A percentile compares a stretch with the other conserved stretches of the same genome.
Conservation (phyloP, 2,113 vertebrate genomes). For the Syrrhaptes paradoxus region DNA sequence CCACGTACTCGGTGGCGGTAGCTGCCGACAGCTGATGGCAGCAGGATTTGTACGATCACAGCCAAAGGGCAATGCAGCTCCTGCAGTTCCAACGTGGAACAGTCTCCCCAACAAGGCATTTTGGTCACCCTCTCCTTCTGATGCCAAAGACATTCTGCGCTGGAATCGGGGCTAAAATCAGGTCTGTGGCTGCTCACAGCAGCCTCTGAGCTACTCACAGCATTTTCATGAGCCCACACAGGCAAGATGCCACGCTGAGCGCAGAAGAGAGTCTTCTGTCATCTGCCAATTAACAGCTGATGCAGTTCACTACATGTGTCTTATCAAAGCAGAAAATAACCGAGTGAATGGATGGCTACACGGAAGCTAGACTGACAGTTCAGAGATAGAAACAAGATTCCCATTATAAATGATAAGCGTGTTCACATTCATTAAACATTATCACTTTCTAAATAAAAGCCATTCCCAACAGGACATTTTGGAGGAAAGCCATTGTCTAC, state of each 20-base stretch:
- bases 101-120: not conserved
- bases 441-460: slow-evolving; percentile 45
- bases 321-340: not conserved
- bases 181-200: not conserved
- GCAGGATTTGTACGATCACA: not conserved
- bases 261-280: not conserved
- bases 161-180: not conserved
- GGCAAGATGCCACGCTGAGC: not conserved
- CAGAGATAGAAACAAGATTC: not conserved
- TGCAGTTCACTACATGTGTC: not conserved
- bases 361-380: slow-evolving; percentile 2
- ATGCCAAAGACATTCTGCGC: not conserved
- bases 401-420: not conserved
- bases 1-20: not conserved
- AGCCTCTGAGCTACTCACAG: not conserved
- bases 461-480: slow-evolving; percentile 20
- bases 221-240: not conserved
- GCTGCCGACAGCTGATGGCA: not conserved
- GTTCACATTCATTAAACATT: slow-evolving; percentile 48
- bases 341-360: not conserved
- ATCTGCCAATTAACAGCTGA: not conserved
- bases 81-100: fast-evolving
- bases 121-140: not conserved
- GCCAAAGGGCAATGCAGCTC: not conserved
- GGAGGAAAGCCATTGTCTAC: slow-evolving; percentile 50